A percentile compares a stretch with the other conserved stretches of the same genome.
phyloP scores from a whole-genome alignment of 2,113 vertebrate species.

The Macquaria ambigua region DNA sequence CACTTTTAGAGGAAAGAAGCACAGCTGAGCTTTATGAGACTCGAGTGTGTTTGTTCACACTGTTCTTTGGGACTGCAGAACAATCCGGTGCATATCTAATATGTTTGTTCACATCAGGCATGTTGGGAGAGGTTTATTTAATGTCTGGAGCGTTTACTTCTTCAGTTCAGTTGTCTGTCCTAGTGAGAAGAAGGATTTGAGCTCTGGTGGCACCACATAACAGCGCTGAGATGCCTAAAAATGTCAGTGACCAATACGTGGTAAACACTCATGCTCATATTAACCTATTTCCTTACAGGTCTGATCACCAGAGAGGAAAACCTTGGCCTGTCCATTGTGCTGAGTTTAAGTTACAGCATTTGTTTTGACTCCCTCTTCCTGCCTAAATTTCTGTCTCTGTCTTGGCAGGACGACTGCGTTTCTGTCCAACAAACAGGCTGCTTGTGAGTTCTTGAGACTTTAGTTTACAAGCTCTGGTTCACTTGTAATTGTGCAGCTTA shows the following conservation, averaged over 20 bases:
- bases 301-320: neutral
- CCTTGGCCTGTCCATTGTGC: neutral
- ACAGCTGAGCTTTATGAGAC: conserved; percentile 1
- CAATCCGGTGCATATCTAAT: neutral
- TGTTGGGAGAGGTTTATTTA: neutral
- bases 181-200: neutral
- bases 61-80: neutral
- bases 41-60: neutral
- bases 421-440: neutral
- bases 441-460: neutral
- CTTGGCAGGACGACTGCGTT: neutral
- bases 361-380: conserved; percentile 11
- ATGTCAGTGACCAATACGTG: neutral
- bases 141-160: neutral
- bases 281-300: neutral
- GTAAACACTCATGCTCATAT: neutral
- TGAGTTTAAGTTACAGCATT: conserved; percentile 1
- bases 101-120: neutral
- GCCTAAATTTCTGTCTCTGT: neutral
- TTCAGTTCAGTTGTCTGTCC: neutral
- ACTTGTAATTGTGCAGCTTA: neutral
- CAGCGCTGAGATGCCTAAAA: neutral
- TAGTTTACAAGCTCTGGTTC: conserved; percentile 18
- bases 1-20: conserved; percentile 19
- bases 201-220: neutral